Evolutionary conservation across 2,888 invertebrate species (phyloP).

Genomic region (Noctuana brunneofusca): DNA sequence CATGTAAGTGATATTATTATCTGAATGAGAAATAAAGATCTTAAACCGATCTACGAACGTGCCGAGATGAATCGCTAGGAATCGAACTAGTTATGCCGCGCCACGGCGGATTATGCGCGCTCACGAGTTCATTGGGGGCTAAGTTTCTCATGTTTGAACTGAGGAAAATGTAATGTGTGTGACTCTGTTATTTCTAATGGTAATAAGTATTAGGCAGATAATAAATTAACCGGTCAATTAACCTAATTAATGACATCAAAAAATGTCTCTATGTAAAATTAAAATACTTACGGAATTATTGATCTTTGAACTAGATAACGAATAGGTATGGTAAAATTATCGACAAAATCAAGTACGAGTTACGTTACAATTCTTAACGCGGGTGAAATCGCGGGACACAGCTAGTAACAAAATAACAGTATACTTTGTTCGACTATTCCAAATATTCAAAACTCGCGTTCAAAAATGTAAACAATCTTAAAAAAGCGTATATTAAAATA

Average conservation of each 20-base stretch:
- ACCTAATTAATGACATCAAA: no score
- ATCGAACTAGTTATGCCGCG: constrained; percentile 39
- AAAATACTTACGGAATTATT: no score
- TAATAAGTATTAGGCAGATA: not conserved
- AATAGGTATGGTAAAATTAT: no score
- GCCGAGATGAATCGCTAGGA: constrained; percentile 21
- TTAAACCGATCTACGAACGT: not conserved
- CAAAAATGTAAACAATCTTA: constrained; percentile 4
- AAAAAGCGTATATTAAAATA: constrained; percentile 25
- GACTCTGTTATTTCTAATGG: not conserved
- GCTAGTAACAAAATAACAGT: not conserved
- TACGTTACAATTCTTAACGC: no score
- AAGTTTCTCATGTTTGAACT: constrained; percentile 3
- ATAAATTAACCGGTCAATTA: no score
- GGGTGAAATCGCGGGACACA: no score
- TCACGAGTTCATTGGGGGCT: constrained; percentile 15
- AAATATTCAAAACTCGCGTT: not conserved
- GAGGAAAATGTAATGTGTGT: not conserved
- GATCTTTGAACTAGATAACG: no score
- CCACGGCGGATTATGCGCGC: constrained; percentile 33
- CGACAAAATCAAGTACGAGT: no score
- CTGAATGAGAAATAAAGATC: not conserved
- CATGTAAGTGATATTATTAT: no score
- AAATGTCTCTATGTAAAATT: no score
- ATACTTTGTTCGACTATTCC: not conserved